Base-by-base conservation (phyloP, 2,113 vertebrate genomes). In the Cyphomyrus plagiostoma region DNA sequence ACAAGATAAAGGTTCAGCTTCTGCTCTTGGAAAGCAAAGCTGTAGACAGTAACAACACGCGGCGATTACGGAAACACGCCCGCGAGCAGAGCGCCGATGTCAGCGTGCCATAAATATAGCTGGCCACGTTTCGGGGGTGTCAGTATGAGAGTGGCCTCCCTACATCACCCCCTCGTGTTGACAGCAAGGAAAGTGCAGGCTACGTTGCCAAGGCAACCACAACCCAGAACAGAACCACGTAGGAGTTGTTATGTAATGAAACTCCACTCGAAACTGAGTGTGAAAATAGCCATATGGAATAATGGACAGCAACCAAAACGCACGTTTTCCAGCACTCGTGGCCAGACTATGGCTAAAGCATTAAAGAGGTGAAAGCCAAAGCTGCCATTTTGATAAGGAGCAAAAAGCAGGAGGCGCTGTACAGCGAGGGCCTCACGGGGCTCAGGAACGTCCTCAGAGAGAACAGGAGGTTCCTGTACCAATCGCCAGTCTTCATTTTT, bases 151-250 rank as follows among this genome's bases (percentile, higher is more conserved):
- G 46, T 62, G 56, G 82, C 17, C 35, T 39, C 50, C 48, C 35
- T 45, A 88, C 39, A 46, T 46, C 56, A 88, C 35, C 35, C 52
- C 30, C 56, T 23, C 39, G 42, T 4, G 66, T 5, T 39, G 6
- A 45, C 56, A 45, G 26, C 45, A n/a, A 45, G 45, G 45, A 39
- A 84, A 84, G 8, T 0, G 19, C 35, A 45, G 87, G 53, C 87
- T 88, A 56, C n/a, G 52, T 88, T 66, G 87, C 56, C 87, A 88
- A n/a, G 87, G 87, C 39, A 88, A 88, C 87, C 87, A 88, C 56
- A 88, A 88, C 35, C 87, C 87, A 45, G 87, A 62, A 50, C 87
- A 88, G 56, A 35, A 62, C 21, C 21, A 58, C 42, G 52, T 88
- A 88, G 87, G 87, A 88, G 56, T 21, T 19, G 35, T 88, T 88